Evolutionary conservation across 1,140 invertebrate genomes (phyloP), one percentile per base, ranked within the genome.

Genomic region (Calliopsis andreniformis): DNA sequence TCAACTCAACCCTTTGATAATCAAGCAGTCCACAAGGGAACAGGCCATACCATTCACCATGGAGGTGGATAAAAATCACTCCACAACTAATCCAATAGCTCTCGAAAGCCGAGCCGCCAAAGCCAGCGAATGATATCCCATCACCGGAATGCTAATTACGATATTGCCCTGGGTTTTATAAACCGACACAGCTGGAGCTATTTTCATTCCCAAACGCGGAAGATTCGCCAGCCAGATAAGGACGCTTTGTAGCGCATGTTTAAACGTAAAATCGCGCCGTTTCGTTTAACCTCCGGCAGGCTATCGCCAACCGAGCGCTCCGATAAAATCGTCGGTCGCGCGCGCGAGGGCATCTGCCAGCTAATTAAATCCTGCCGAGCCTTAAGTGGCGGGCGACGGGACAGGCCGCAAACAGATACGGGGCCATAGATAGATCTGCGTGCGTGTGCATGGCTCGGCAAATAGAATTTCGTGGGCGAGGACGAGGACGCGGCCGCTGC

Each of bases 381-480:
- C 82, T 83, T 83, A 83, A 66, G 47, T 62, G 58, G 45, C 47
- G 28, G 43, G 23, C 75, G 23, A 39, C 47, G 49, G 42, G 68
- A 69, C 39, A 83, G 76, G 45, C 56, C 62, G 73, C 78, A 84
- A 87, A 87, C 80, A 82, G 79, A 86, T 79, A 86, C 78, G 66
- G 73, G 70, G n/a, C 49, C 49, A 20, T 28, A 25, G 28, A 18
- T 18, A 6, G 1, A 20, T 3, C 16, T 30, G 28, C 28, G 16
- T 55, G n/a, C 78, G 30, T 59, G 73, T 16, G 35, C 58, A 45
- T 30, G 42, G 51, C 4, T 75, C 79, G 78, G 79, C 83, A 87
- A 89, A 89, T 88, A 88, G 87, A 87, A 88, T 86, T 85, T 86
- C 75, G 69, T 71, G 63, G 62, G 35, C 64, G 70, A n/a, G n/a